Evolutionary conservation across 2,888 invertebrate genomes (phyloP).

Genomic region (Lissonota sp.): DNA sequence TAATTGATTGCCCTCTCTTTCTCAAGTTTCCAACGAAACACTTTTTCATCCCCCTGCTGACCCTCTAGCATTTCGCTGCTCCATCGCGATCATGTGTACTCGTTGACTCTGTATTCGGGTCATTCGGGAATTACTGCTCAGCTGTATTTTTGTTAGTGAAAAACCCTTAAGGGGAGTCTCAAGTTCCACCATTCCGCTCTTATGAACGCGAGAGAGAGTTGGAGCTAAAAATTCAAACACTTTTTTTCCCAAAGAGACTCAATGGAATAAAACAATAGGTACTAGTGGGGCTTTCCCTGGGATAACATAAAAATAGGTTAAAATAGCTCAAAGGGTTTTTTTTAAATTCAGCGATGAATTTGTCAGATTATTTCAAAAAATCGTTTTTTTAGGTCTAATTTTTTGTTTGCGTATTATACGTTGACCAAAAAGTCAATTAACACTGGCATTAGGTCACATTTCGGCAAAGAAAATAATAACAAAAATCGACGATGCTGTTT

Average conservation of each 20-base stretch:
- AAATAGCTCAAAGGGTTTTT: too few relatives aligned
- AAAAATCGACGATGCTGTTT: conserved; percentile 2
- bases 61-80: neutral
- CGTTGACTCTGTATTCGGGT: neutral
- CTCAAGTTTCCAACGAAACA: conserved; percentile 40
- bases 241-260: too few relatives aligned
- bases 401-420: too few relatives aligned
- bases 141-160: neutral
- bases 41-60: neutral
- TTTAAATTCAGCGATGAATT: too few relatives aligned
- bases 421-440: conserved; percentile 11
- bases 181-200: too few relatives aligned
- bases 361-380: too few relatives aligned
- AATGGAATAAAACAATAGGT: too few relatives aligned
- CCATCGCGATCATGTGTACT: conserved; percentile 11
- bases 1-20: conserved; percentile 79
- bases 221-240: too few relatives aligned
- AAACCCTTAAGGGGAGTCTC: neutral
- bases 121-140: neutral
- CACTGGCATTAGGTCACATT: conserved; percentile 26
- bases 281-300: too few relatives aligned
- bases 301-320: too few relatives aligned
- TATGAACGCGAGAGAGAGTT: too few relatives aligned
- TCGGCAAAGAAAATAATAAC: conserved; percentile 13
- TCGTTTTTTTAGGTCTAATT: too few relatives aligned